phyloP scores from a whole-genome alignment of 2,797 vertebrate genomes.

The Ptychadena robeensis region DNA sequence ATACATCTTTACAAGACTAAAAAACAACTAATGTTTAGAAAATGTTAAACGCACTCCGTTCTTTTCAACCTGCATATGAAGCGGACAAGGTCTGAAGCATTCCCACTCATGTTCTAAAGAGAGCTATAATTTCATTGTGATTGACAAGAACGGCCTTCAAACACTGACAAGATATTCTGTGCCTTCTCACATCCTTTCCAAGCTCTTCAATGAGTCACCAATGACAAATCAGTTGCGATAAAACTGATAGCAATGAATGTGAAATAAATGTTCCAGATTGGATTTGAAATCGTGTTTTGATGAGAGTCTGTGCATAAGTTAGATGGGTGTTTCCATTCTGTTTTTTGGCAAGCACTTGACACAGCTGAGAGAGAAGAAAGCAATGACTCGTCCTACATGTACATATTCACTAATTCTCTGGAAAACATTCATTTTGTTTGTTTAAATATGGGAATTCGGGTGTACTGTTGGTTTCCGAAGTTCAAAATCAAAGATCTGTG shows the following conservation, averaged over 20 bases:
- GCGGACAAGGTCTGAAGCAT: constrained; percentile 33
- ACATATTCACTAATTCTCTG: not conserved
- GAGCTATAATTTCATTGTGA: constrained; percentile 35
- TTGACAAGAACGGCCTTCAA: constrained; percentile 53
- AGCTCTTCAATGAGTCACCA: constrained; percentile 48
- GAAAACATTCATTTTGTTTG: not conserved
- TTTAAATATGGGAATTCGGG: not conserved
- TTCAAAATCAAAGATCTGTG: too few relatives aligned
- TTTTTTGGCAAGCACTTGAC: not conserved
- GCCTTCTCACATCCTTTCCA: constrained; percentile 25
- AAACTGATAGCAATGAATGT: constrained; percentile 21
- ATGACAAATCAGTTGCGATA: constrained; percentile 42
- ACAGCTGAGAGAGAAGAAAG: not conserved
- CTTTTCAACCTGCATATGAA: not conserved
- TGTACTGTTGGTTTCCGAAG: not conserved
- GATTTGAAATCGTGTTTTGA: constrained; percentile 5
- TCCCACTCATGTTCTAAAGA: constrained; percentile 46
- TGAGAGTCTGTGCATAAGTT: not conserved
- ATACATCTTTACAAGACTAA: not conserved
- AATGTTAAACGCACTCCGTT: not conserved
- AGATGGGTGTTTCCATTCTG: not conserved
- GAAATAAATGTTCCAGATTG: constrained; percentile 20
- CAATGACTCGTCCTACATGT: not conserved
- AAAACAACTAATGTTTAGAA: not conserved
- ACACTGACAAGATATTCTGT: constrained; percentile 46